Conservation (phyloP, 1,140 invertebrate genomes). For the Oedothorax gibbosus region DNA sequence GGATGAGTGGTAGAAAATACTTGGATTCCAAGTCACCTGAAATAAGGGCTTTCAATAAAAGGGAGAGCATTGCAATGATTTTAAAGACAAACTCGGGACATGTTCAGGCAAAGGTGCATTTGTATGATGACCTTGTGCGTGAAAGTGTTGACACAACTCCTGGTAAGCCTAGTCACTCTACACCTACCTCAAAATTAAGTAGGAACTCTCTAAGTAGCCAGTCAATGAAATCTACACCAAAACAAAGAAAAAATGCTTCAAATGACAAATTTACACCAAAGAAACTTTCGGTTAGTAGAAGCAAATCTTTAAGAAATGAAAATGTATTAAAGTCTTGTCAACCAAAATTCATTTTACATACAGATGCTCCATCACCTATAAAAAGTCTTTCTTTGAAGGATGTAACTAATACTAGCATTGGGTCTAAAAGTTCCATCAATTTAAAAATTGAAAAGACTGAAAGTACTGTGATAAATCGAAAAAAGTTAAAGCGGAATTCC, state of each 20-base stretch:
- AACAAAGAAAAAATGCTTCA: conserved; percentile 1
- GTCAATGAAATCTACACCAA: neutral
- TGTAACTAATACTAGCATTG: no score
- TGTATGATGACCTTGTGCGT: conserved; percentile 23
- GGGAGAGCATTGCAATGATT: conserved; percentile 50
- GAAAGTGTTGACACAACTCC: neutral
- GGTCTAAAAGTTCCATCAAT: no score
- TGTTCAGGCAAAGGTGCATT: conserved; percentile 40
- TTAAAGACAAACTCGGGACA: conserved; percentile 45
- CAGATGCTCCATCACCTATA: neutral
- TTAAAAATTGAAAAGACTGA: no score
- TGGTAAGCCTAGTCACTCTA: neutral
- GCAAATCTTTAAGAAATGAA: conserved; percentile 8
- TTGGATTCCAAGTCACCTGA: neutral
- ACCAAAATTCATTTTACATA: neutral
- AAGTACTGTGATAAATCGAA: no score
- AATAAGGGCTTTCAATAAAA: conserved; percentile 22
- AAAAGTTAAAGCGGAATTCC: conserved; percentile 26
- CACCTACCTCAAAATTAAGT: neutral
- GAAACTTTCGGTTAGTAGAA: no score
- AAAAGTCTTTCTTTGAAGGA: neutral
- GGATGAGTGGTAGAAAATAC: conserved; percentile 45
- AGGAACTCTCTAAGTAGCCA: no score
- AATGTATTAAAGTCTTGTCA: neutral
- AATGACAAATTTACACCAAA: neutral